These are phyloP conservation scores for Lepidurus couesii DNA, from an alignment of 1,140 invertebrate genomes.

Conservation along the genomic window DNA sequence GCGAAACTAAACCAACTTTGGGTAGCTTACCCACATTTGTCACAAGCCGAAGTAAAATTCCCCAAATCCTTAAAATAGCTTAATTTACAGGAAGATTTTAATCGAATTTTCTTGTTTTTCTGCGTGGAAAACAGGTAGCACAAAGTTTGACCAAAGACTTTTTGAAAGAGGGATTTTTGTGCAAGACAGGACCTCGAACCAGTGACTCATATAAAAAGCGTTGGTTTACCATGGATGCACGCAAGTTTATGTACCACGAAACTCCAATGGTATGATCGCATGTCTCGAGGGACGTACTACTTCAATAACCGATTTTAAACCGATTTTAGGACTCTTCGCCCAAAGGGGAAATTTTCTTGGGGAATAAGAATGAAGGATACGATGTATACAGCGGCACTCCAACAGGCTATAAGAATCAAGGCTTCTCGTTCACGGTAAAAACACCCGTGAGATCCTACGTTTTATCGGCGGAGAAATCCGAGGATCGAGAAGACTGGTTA, in stretches of 20 bases:
- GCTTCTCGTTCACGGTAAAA: slow-evolving; percentile 74
- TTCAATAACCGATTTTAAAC: slow-evolving; percentile 24
- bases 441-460: slow-evolving; percentile 76
- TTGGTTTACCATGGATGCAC: slow-evolving; percentile 82
- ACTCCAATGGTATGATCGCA: slow-evolving; percentile 59
- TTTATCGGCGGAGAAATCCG: slow-evolving; percentile 69
- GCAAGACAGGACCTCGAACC: slow-evolving; percentile 69
- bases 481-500: slow-evolving; percentile 75
- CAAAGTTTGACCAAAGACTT: slow-evolving; percentile 41
- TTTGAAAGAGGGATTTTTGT: slow-evolving; percentile 48
- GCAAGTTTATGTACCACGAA: slow-evolving; percentile 86
- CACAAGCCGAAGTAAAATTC: slow-evolving; percentile 58
- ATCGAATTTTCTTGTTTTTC: slow-evolving; percentile 26
- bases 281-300: background rate
- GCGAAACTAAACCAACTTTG: slow-evolving; percentile 73
- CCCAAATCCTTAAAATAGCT: background rate
- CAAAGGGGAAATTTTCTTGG: slow-evolving; percentile 85
- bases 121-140: slow-evolving; percentile 24
- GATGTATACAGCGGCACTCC: slow-evolving; percentile 56
- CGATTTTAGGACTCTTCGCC: slow-evolving; percentile 65
- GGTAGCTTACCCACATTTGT: slow-evolving; percentile 73
- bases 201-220: slow-evolving; percentile 73
- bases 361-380: slow-evolving; percentile 68
- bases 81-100: slow-evolving; percentile 12
- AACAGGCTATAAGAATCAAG: slow-evolving; percentile 57